These are phyloP conservation scores for Pseudomugil gertrudae DNA, from an alignment of 2,797 vertebrate species.

Conservation along the genomic window DNA sequence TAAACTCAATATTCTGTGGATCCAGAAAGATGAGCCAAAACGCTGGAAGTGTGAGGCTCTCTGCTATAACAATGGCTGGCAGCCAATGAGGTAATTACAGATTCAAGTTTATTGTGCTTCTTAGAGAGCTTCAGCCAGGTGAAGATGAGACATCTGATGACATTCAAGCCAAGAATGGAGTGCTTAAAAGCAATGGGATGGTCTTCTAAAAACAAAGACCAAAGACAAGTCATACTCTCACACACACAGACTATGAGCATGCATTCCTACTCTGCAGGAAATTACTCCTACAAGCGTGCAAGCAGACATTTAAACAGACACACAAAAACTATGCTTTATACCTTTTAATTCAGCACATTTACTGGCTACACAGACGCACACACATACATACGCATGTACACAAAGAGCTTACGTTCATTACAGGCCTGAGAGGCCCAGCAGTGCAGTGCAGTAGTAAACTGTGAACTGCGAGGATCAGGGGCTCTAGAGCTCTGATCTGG, in stretches of 20 bases:
- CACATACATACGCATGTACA: conserved; percentile 39
- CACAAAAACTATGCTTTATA: conserved; percentile 5
- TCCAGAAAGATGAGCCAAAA: too few relatives aligned
- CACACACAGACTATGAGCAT: conserved; percentile 20
- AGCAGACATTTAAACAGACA: conserved; percentile 13
- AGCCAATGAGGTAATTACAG: neutral
- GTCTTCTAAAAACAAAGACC: conserved; percentile 44
- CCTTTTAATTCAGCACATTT: neutral
- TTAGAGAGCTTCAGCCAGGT: conserved; percentile 14
- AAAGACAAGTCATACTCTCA: conserved; percentile 30
- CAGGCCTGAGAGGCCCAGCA: conserved; percentile 92
- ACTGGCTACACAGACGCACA: conserved; percentile 9
- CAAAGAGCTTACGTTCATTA: conserved; percentile 93
- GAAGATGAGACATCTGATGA: conserved; percentile 39
- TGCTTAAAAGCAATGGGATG: conserved; percentile 64
- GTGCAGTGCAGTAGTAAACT: conserved; percentile 97
- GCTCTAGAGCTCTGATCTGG: conserved; percentile 97
- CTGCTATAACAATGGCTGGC: too few relatives aligned
- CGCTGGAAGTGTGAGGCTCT: too few relatives aligned
- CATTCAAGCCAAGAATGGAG: conserved; percentile 53
- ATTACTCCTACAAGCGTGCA: conserved; percentile 42
- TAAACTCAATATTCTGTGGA: too few relatives aligned
- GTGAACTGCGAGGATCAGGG: conserved; percentile 97
- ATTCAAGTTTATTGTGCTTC: neutral
- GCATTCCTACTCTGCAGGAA: conserved; percentile 17